Base-by-base conservation (phyloP, 64 coral and sea anemone genomes). In the Dendronephthya gigantea region DNA sequence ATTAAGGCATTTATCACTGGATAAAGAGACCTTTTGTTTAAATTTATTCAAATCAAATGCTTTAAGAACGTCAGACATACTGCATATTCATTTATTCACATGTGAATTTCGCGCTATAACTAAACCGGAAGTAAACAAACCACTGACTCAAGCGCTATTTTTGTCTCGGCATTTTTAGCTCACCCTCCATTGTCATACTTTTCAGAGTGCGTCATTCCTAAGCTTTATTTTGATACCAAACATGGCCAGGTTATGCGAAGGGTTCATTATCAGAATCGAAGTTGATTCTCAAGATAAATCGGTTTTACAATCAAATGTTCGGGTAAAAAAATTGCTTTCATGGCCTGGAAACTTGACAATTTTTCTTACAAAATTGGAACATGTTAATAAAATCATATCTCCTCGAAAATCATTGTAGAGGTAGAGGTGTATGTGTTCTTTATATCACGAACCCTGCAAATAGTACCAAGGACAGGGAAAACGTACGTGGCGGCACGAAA, bases 201-300 rank as follows among this genome's bases (percentile, higher is more conserved):
- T 76, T 16, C 69, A 4, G 69, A 76, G 25, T 3, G 4, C 28
- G 13, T 31, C 4, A 30, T 22, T 76, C n/a, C 69, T 34, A 76
- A 76, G 69, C 69, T 76, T 76, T 34, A 37, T 76, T 76, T 76
- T 76, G 69, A 76, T 76, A 76, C n/a, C 25, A 76, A 76, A 76
- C 69, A 76, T 76, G 69, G 28, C 69, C 29, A 30, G 12, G n/a
- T 34, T 76, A 31, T 37, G 13, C 11, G 69, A 34, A 76, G 69
- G 28, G 9, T 76, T 76, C 69, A 31, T 31, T 31, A 9, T 76
- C 31, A 34, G 16, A 76, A 76, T 76, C 25, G 23, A 16, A 13
- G 16, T 25, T 76, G 69, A 22, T 76, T 76, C 51, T 58, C 51
- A 58, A 58, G 51, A 58, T n/a, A 58, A 9, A 6, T 58, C 22